Base-by-base conservation (phyloP, 1,140 invertebrate genomes). In the Lerema accius region DNA sequence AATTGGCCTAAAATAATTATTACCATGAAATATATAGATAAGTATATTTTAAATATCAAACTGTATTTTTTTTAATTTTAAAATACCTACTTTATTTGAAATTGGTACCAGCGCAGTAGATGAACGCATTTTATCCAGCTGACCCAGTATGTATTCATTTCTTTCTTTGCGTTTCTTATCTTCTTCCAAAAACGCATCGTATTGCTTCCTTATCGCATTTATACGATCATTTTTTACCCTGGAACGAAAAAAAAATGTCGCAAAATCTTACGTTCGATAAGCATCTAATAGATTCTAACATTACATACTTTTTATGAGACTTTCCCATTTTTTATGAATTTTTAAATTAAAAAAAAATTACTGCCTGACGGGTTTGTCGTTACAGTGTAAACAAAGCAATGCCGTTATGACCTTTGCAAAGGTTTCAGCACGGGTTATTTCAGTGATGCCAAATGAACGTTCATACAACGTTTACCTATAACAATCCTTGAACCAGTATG, bases 151-250 rank as follows among this genome's bases (percentile, higher is more conserved):
- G 45, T 78, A 85, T 59, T 84, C 79, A 77, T 90, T 90, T 17
- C 88, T 63, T 46, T 86, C 78, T 71, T 77, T 89, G 6, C 88
- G 76, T 63, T 80, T 86, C 53, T 81, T 86, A 64, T 90, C 88
- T 56, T 90, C 86, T 70, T 90, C 86, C 6, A 90, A 61, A 69
- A 86, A 88, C 32, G 80, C 78, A 26, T 89, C 86, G 71, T 86
- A 90, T 66, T 86, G 78, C 71, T 89, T 89, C 63, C 84, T 76
- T 19, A 90, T 16, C n/a, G 73, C 65, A 49, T 88, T 84, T n/a
- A 90, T 84, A 16, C 75, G 78, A 13, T 90, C 84, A 7, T 82
- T 80, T 77, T 77, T 87, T 19, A 74, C 39, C 67, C 87, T 88
- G 64, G 17, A 81, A 78, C 16, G 49, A 14, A 51, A 62, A 62